Evolutionary conservation across 2,888 invertebrate genomes (phyloP), one percentile per base, ranked within the genome.

Genomic region (Chironomus riparius): DNA sequence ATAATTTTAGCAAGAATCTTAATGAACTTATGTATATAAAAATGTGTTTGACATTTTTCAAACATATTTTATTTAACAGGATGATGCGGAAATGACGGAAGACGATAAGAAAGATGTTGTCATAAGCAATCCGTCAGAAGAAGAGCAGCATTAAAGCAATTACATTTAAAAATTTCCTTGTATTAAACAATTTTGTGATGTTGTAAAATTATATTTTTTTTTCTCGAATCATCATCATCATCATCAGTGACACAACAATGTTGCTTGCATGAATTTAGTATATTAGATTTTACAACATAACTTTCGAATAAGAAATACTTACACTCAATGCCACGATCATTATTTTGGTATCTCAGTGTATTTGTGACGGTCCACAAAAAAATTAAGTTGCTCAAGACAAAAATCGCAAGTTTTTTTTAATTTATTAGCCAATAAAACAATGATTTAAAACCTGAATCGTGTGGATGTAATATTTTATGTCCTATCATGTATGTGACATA

Each of bases 11-110:
- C 22, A 24, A 24, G 22, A 24, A 50, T 15, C 15, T 28, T 28
- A 28, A 28, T 4, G 24, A 24, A 24, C 4, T 24, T 24, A 3
- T 24, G 24, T 4, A 24, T 24, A 3, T 24, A 24, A 24, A 24
- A 68, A 3, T 24, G 5, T 24, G 3, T 18, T 18, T n/a, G 13
- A 24, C 22, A 68, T 22, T n/a, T 68, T 6, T 65, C 15, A 4
- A 13, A 68, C 2, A 2, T 21, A n/a, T n/a, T n/a, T 68, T 68
- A 22, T 68, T 62, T 22, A 2, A 38, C 38, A 38, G 22, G 70
- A 24, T 22, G 70, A 70, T 22, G 50, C 48, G 21, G 70, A 70
- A 62, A 72, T 72, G 72, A 72, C 72, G 10, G 72, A 72, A 38
- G 61, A 61, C 0, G 72, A 72, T 18, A 38, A n/a, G 12, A 72